Evolutionary conservation across 2,113 vertebrate species (phyloP).

Genomic region (Anarrhichthys ocellatus): DNA sequence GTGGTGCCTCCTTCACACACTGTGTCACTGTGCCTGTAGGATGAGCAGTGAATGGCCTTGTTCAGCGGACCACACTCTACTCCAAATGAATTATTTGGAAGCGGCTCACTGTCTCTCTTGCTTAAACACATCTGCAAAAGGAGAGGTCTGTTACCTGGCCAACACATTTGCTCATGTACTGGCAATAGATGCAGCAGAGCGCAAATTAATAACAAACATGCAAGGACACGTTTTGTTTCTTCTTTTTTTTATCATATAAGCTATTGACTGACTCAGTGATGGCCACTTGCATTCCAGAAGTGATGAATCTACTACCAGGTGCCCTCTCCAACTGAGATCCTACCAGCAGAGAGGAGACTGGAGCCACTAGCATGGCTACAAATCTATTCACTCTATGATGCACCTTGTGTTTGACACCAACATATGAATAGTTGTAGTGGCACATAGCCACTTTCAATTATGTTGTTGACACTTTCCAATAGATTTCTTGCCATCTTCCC

Average conservation of each 20-base stretch:
- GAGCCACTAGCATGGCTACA: background rate
- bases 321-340: background rate
- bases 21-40: conserved; percentile 12
- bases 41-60: conserved; percentile 1
- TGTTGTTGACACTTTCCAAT: conserved; percentile 51
- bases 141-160: conserved; percentile 5
- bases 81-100: conserved; percentile 29
- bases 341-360: background rate
- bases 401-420: conserved; percentile 33
- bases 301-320: conserved; percentile 30
- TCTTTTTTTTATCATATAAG: background rate
- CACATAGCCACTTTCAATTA: conserved; percentile 53
- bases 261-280: conserved; percentile 5
- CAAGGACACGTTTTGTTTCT: background rate
- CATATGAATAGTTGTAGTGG: conserved; percentile 40
- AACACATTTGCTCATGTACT: background rate
- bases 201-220: conserved; percentile 30
- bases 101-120: background rate
- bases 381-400: background rate
- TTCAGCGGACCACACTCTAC: conserved; percentile 19
- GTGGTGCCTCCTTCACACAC: conserved; percentile 5
- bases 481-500: conserved; percentile 41
- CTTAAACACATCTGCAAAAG: conserved; percentile 18
- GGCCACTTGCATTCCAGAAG: conserved; percentile 14
- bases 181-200: background rate